Percentiles rank a stretch among this genome's conserved stretches.
phyloP scores from a whole-genome alignment of 2,888 invertebrate genomes.

The Sipunculus nudus region DNA sequence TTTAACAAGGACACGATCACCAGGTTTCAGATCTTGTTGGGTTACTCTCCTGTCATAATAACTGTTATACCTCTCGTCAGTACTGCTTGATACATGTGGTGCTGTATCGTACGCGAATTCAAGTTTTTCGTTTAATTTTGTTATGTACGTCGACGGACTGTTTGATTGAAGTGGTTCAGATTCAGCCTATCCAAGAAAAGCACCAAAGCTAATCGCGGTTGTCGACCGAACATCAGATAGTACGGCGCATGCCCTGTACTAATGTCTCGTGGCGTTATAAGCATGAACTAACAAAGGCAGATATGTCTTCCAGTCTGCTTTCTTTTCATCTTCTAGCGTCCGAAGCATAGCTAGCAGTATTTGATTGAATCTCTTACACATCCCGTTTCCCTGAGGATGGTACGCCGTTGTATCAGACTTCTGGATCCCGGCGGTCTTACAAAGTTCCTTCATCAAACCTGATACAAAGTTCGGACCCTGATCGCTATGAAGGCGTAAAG shows the following conservation, averaged over 20 bases:
- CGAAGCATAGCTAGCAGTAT: conserved; percentile 34
- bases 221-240: conserved; percentile 9
- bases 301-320: conserved; percentile 33
- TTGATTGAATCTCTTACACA: conserved; percentile 41
- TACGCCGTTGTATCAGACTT: conserved; percentile 15
- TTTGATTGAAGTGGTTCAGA: no score
- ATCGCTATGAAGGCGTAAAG: conserved; percentile 1
- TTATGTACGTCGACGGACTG: no score
- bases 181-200: no score
- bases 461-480: conserved; percentile 10
- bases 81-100: no score
- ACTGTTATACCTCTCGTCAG: no score
- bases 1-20: no score
- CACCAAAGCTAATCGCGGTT: conserved; percentile 1
- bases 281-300: conserved; percentile 31
- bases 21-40: no score
- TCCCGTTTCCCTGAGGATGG: conserved; percentile 28
- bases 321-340: conserved; percentile 24
- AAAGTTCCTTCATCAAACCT: neutral
- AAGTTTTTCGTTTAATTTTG: no score
- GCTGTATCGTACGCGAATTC: no score
- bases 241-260: conserved; percentile 4
- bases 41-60: no score
- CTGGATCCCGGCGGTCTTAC: neutral
- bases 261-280: conserved; percentile 10